A percentile compares a stretch with the other conserved stretches of the same genome.
Conservation (phyloP, 2,797 vertebrate species). For the Xyrichtys novacula region DNA sequence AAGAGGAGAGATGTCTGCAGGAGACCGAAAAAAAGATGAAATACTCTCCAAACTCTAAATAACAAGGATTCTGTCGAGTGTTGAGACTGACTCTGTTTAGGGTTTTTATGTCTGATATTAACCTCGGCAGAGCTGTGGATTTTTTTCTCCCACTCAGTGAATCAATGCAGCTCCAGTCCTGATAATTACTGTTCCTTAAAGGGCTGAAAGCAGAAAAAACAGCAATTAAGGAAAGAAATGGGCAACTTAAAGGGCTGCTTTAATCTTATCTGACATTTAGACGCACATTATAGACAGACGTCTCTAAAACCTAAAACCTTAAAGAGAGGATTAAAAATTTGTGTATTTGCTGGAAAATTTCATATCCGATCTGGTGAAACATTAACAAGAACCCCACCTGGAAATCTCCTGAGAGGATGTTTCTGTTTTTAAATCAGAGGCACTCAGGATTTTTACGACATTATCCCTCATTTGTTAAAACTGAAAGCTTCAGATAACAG, state of each 20-base stretch:
- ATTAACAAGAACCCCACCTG: no score
- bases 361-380: no score
- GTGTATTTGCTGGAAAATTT: no score
- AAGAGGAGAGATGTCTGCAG: constrained; percentile 3
- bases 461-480: no score
- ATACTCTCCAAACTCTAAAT: not conserved
- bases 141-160: constrained; percentile 11
- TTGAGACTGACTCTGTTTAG: not conserved
- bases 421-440: no score
- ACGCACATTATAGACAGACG: not conserved
- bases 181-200: not conserved
- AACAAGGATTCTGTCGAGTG: not conserved
- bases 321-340: not conserved
- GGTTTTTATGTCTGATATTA: not conserved
- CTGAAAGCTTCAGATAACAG: no score
- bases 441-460: no score
- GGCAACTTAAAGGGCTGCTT: not conserved
- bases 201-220: not conserved
- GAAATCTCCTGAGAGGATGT: no score
- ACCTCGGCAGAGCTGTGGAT: not conserved
- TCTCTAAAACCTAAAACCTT: no score
- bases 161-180: not conserved
- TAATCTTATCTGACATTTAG: not conserved
- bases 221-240: not conserved
- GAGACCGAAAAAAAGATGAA: not conserved